Base-by-base conservation (phyloP, 2,797 vertebrate species). In the Cuniculus paca region DNA sequence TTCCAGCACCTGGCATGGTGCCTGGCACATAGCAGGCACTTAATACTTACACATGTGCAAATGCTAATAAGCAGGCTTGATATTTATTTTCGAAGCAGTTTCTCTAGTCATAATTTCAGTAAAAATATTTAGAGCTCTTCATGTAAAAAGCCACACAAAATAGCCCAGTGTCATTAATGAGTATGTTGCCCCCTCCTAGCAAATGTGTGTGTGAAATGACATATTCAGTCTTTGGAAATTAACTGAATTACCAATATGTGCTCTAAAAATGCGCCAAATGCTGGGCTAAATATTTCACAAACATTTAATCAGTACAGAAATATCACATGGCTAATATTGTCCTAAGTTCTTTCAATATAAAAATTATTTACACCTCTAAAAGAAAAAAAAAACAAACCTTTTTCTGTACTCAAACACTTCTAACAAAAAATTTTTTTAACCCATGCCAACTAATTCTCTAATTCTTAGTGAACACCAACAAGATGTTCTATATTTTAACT, bases 111-210 rank as follows among this genome's bases (percentile, higher is more conserved):
- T 91, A 85, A 91, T 72, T 16, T 54, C 56, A 94, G 36, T 79
- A 90, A 88, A 95, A 94, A 65, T 54, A 85, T 92, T 81, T 63
- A 75, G 56, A 94, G 52, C 81, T 42, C n/a, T 48, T 84, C 13
- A 2, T 85, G 24, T 60, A 77, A 92, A 58, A 81, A 68, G 63
- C 52, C 45, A 60, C 26, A 82, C 42, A 92, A 68, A 52, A 61
- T 54, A 77, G 24, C 42, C 34, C 56, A 75, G 10, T 77, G 50
- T 34, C 20, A 28, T 86, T 75, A 92, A 86, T 81, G 34, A 61
- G 13, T 58, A 54, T 28, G 26, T 45, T 58, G 39, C n/a, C 56
- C 63, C 17, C 6, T 36, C 36, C 39, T 34, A 50, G 70, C 20
- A 91, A 88, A 50, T n/a, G 9, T 34, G 28, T 83, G 42, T 45